Percentiles rank a stretch among this genome's conserved stretches.
Evolutionary conservation across 2,113 vertebrate species (phyloP).

Genomic region (Isichthys henryi): DNA sequence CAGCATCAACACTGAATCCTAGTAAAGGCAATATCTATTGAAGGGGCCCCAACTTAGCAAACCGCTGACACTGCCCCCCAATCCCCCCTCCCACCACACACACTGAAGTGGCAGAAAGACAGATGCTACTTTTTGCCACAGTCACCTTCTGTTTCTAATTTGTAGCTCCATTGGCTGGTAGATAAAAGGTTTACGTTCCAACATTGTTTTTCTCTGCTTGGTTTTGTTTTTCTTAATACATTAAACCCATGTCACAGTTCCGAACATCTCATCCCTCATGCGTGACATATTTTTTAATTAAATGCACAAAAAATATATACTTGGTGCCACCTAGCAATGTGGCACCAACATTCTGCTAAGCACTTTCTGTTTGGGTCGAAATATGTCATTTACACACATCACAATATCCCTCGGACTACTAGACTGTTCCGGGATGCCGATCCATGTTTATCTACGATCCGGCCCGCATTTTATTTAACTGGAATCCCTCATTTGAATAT

Average conservation of each 20-base stretch:
- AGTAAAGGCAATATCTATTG: not conserved
- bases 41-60: not conserved
- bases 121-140: not conserved
- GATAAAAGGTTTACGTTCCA: not conserved
- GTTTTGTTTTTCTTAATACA: not conserved
- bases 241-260: not conserved
- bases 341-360: not conserved
- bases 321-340: not conserved
- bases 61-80: not conserved
- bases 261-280: not conserved
- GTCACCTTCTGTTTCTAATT: not conserved
- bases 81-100: not conserved
- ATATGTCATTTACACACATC: not conserved
- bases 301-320: not conserved
- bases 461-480: conserved; percentile 9
- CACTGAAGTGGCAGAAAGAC: not conserved
- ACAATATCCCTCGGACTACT: not conserved
- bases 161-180: not conserved
- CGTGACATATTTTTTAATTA: not conserved
- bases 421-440: not conserved
- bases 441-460: conserved; percentile 10
- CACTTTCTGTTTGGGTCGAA: not conserved
- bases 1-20: not conserved
- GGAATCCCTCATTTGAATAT: conserved; percentile 24
- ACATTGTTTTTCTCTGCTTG: not conserved